Base-by-base conservation (phyloP, 35 echinoderm and acorn worm genomes). In the Anneissia japonica region DNA sequence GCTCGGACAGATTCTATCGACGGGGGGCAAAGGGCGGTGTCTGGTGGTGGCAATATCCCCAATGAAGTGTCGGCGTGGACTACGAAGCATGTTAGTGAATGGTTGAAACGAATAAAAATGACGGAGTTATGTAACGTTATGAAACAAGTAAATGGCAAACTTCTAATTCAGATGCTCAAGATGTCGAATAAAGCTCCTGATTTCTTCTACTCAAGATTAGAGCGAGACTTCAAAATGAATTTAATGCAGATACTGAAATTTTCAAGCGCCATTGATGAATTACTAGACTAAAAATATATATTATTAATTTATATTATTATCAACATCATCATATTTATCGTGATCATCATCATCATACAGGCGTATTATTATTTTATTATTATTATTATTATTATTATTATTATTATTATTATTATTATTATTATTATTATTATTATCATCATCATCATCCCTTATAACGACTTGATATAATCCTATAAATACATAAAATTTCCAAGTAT, bases 101-200 rank as follows among this genome's bases (percentile, higher is more conserved):
- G 94, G 94, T 73, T 97, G 76, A 75, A 88, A 41, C 74, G 84
- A 73, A 97, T 90, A 51, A 74, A 81, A 37, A 40, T 81, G 39
- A 26, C 39, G 29, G 80, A 77, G 9, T 33, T 87, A 21, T 39
- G 36, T 45, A 5, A 86, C 31, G 86, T 74, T 12, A 39, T 90
- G 46, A 55, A 72, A 46, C 74, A 82, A 13, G 46, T 90, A 21
- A 84, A 93, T 79, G 94, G 94, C 30, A 80, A 92, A 84, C 83
- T 90, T 29, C 74, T 97, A 19, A 78, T 82, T 19, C 90, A 97
- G 87, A 93, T 97, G 94, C 74, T 87, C 30, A 87, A 76, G 51
- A 91, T 93, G 56, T 92, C 80, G 34, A 78, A 83, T 46, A 83
- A 85, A 38, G 84, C 90, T 26, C 94, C 94, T 13, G 91, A 93